Evolutionary conservation across 2,888 invertebrate genomes (phyloP).

Genomic region (Blastobasis adustella): DNA sequence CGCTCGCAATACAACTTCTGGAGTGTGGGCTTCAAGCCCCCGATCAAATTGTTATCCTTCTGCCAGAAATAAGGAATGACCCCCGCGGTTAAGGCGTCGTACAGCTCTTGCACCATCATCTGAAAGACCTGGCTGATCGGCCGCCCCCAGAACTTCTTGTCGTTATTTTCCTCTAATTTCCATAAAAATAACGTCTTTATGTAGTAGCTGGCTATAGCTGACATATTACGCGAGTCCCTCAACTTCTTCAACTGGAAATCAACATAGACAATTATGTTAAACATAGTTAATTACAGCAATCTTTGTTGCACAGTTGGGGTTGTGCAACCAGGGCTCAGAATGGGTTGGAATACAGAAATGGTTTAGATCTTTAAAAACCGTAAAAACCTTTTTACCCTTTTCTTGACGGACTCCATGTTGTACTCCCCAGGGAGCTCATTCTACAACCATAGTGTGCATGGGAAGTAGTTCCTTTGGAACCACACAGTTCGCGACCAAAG

Average conservation of each 20-base stretch:
- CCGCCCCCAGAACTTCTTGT: slow-evolving; percentile 48
- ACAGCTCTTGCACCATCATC: slow-evolving; percentile 46
- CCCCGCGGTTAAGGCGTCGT: slow-evolving; percentile 34
- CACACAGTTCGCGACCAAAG: too few species aligned
- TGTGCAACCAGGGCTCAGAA: too few species aligned
- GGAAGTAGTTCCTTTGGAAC: too few species aligned
- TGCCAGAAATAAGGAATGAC: slow-evolving; percentile 58
- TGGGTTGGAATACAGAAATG: too few species aligned
- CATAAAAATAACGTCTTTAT: slow-evolving; percentile 73
- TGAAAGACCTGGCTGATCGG: slow-evolving; percentile 40
- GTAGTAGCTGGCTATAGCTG: slow-evolving; percentile 70
- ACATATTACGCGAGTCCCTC: slow-evolving; percentile 55
- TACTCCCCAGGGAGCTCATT: too few species aligned
- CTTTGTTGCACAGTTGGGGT: too few species aligned
- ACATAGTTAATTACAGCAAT: too few species aligned
- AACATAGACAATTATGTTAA: too few species aligned
- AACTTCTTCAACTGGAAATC: slow-evolving; percentile 61
- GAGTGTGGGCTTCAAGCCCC: slow-evolving; percentile 35
- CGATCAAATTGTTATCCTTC: slow-evolving; percentile 45
- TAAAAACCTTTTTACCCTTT: too few species aligned
- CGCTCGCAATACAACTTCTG: slow-evolving; percentile 41
- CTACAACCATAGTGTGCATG: too few species aligned
- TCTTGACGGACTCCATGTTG: too few species aligned
- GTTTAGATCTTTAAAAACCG: too few species aligned
- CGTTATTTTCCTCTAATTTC: slow-evolving; percentile 40